Conservation (phyloP, 2,797 vertebrate species). For the Coreius guichenoti region DNA sequence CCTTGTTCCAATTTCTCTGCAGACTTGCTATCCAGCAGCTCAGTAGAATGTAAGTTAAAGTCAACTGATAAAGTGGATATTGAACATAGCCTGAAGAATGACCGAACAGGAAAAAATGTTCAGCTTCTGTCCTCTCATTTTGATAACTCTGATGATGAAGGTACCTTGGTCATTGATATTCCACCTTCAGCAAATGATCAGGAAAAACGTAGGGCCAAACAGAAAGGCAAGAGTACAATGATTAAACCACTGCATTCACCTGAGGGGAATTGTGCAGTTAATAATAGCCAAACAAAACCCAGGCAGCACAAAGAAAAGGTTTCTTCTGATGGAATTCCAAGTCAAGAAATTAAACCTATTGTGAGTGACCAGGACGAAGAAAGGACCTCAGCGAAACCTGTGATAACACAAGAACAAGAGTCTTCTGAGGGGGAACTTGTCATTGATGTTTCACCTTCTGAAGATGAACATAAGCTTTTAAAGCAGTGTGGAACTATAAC, state of each 20-base stretch:
- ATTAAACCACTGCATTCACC: not conserved
- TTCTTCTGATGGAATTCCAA: not conserved
- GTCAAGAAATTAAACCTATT: not conserved
- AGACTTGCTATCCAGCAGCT: conserved; percentile 68
- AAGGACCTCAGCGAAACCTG: not conserved
- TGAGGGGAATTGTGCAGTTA: not conserved
- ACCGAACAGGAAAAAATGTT: not conserved
- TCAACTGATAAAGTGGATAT: conserved; percentile 31
- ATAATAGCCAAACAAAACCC: conserved; percentile 19
- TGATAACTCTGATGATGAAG: conserved; percentile 76
- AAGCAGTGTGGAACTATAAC: conserved; percentile 15
- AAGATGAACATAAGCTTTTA: conserved; percentile 29
- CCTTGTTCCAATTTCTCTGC: conserved; percentile 82
- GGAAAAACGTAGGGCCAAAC: conserved; percentile 57
- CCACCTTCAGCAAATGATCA: conserved; percentile 59
- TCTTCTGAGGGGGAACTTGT: conserved; percentile 40
- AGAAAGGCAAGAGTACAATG: conserved; percentile 11
- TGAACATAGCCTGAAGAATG: conserved; percentile 20
- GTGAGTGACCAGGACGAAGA: conserved; percentile 21
- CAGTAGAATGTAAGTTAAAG: conserved; percentile 59
- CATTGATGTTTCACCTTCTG: conserved; percentile 6
- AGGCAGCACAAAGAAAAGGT: conserved; percentile 11
- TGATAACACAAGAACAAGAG: conserved; percentile 17
- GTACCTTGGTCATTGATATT: conserved; percentile 76
- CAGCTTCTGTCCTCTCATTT: conserved; percentile 60